Conservation (phyloP, 1,140 invertebrate genomes). For the Copidosoma floridanum region DNA sequence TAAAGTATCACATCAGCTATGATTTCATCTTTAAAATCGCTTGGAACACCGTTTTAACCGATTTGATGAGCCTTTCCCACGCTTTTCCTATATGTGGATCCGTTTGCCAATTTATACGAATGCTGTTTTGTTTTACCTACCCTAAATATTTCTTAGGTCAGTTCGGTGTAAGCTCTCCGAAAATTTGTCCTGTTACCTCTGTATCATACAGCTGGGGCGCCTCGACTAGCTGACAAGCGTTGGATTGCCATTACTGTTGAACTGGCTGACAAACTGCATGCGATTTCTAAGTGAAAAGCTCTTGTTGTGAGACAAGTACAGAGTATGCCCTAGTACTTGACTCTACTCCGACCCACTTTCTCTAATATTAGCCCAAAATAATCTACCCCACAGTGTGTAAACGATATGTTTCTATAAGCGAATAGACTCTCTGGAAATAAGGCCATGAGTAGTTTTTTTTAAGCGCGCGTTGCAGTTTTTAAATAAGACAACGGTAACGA, state of each 20-base stretch:
- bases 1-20: too few relatives aligned
- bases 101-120: too few relatives aligned
- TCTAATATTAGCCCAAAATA: conserved; percentile 33
- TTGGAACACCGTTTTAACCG: too few relatives aligned
- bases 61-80: too few relatives aligned
- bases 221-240: conserved; percentile 9
- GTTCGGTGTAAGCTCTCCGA: conserved; percentile 8
- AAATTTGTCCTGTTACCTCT: conserved; percentile 20
- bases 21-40: too few relatives aligned
- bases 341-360: background rate
- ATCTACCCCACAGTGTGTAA: too few relatives aligned
- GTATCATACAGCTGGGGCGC: background rate
- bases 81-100: too few relatives aligned
- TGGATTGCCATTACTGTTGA: background rate
- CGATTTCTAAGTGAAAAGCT: conserved; percentile 3
- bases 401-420: background rate
- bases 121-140: too few relatives aligned
- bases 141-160: too few relatives aligned
- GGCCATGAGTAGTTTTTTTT: background rate
- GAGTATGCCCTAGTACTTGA: conserved; percentile 4
- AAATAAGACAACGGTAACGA: background rate
- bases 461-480: background rate
- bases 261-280: background rate
- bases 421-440: background rate
- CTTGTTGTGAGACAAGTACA: background rate